These are phyloP conservation scores for Hestina assimilis DNA, from an alignment of 1,140 invertebrate genomes.

Conservation along the genomic window DNA sequence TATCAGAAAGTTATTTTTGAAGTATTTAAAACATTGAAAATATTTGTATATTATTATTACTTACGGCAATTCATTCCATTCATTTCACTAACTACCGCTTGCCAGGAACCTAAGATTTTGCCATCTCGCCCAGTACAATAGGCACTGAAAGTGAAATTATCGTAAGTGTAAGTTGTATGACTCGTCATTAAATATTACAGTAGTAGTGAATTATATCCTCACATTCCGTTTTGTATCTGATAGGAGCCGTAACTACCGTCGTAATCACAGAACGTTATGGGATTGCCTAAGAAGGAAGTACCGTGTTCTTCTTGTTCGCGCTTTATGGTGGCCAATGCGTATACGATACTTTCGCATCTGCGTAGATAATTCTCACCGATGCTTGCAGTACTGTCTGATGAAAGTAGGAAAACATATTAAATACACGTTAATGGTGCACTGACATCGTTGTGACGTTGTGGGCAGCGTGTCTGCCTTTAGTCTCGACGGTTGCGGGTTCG, in stretches of 20 bases:
- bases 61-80: slow-evolving; percentile 78
- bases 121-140: slow-evolving; percentile 78
- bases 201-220: slow-evolving; percentile 50
- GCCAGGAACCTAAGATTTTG: slow-evolving; percentile 70
- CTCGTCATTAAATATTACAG: too few relatives aligned
- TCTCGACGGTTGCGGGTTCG: too few relatives aligned
- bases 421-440: too few relatives aligned
- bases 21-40: too few relatives aligned
- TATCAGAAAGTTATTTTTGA: too few relatives aligned
- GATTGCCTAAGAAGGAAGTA: slow-evolving; percentile 64
- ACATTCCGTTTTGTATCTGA: slow-evolving; percentile 75
- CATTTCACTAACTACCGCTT: slow-evolving; percentile 55
- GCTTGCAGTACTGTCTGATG: slow-evolving; percentile 50
- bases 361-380: slow-evolving; percentile 78
- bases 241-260: slow-evolving; percentile 80
- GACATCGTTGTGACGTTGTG: too few relatives aligned
- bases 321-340: slow-evolving; percentile 68
- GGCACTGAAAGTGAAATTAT: slow-evolving; percentile 62
- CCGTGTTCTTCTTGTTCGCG: slow-evolving; percentile 77
- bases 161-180: not conserved
- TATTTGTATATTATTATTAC: slow-evolving; percentile 35
- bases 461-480: too few relatives aligned
- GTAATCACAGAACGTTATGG: slow-evolving; percentile 76
- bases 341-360: slow-evolving; percentile 79
- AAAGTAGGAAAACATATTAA: too few relatives aligned